phyloP scores from a whole-genome alignment of 2,888 invertebrate genomes.

The Hydriomena furcata region DNA sequence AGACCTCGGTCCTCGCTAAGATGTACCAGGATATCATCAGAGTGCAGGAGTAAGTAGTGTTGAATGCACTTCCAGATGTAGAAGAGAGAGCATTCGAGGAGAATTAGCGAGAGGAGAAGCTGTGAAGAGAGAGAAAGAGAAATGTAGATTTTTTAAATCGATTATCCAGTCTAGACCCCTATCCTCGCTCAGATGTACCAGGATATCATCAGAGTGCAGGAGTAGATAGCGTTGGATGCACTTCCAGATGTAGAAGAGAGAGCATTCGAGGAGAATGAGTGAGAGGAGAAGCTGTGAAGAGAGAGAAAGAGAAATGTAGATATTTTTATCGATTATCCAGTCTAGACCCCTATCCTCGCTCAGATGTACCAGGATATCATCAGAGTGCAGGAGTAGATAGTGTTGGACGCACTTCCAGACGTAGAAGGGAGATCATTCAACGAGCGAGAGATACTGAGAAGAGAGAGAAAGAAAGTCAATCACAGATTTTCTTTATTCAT shows the following conservation, averaged over 20 bases:
- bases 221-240: conserved; percentile 47
- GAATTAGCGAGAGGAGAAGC: conserved; percentile 46
- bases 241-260: conserved; percentile 51
- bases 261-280: conserved; percentile 48
- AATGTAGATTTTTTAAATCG: conserved; percentile 17
- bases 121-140: conserved; percentile 48
- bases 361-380: conserved; percentile 52
- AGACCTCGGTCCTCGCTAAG: conserved; percentile 44
- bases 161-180: conserved; percentile 52
- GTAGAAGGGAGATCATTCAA: conserved; percentile 52
- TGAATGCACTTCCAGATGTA: conserved; percentile 53
- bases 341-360: conserved; percentile 46
- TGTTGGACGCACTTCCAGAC: conserved; percentile 53
- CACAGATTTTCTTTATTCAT: no score
- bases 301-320: no score
- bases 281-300: no score
- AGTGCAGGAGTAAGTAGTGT: conserved; percentile 44
- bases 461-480: conserved; percentile 30
- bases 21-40: conserved; percentile 55
- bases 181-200: conserved; percentile 48
- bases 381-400: conserved; percentile 47
- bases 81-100: conserved; percentile 52
- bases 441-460: conserved; percentile 54
- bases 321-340: conserved; percentile 43
- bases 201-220: conserved; percentile 51